A percentile compares a stretch with the other conserved stretches of the same genome.
phyloP scores from a whole-genome alignment of 2,888 invertebrate genomes.

The Enchytraeus crypticus region DNA sequence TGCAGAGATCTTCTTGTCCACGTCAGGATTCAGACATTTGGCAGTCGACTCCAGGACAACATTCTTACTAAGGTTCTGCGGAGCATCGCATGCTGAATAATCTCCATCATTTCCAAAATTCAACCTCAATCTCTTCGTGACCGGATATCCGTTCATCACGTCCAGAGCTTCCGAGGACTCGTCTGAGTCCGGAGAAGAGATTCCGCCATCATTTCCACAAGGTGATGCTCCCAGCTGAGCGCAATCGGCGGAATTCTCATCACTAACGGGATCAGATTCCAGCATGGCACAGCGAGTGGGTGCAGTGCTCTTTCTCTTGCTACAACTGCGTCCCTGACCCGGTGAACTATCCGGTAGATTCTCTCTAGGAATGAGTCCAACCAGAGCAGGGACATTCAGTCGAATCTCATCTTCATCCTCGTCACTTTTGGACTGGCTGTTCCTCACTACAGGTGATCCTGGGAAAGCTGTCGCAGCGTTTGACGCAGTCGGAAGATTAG shows the following conservation, averaged over 20 bases:
- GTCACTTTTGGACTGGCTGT: neutral
- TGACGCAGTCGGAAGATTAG: neutral
- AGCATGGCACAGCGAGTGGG: slow-evolving; percentile 39
- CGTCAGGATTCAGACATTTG: too few relatives aligned
- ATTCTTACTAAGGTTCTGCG: too few relatives aligned
- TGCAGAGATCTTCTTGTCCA: too few relatives aligned
- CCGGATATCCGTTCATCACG: too few relatives aligned
- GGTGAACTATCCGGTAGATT: neutral
- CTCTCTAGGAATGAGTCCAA: neutral
- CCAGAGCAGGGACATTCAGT: neutral
- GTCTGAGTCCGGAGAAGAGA: neutral
- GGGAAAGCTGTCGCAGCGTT: neutral
- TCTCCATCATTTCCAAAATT: too few relatives aligned
- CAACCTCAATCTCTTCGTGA: too few relatives aligned
- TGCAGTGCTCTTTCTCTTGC: slow-evolving; percentile 36
- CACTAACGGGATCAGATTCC: slow-evolving; percentile 30
- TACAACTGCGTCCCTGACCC: slow-evolving; percentile 8
- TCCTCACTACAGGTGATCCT: neutral
- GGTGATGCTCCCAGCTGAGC: too few relatives aligned
- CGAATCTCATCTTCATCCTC: neutral
- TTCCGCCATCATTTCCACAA: neutral
- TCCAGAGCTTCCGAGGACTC: neutral
- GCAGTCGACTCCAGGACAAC: too few relatives aligned
- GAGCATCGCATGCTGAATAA: too few relatives aligned
- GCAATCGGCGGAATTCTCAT: slow-evolving; percentile 29